Evolutionary conservation across 2,888 invertebrate genomes (phyloP).

Genomic region (Sarcophaga caerulescens): DNA sequence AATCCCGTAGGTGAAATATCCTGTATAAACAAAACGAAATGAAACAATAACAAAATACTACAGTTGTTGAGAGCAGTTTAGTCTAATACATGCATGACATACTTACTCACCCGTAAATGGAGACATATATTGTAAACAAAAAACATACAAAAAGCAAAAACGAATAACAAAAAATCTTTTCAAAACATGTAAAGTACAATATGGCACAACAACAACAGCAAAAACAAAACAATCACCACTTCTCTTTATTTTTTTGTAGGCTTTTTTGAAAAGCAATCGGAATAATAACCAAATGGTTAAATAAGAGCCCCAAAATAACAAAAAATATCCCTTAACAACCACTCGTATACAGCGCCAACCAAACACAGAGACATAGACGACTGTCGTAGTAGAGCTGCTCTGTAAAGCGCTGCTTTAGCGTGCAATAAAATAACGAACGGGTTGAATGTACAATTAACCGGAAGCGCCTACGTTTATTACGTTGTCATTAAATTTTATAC

Average conservation of each 20-base stretch:
- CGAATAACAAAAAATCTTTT: too few species aligned
- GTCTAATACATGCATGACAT: slow-evolving; percentile 29
- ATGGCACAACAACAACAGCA: slow-evolving; percentile 5
- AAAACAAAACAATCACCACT: slow-evolving; percentile 48
- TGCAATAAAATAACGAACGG: slow-evolving; percentile 10
- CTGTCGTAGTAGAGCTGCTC: too few species aligned
- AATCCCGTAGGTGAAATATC: too few species aligned
- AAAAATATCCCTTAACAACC: not conserved
- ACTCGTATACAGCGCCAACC: not conserved
- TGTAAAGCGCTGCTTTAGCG: not conserved
- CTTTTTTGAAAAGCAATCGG: slow-evolving; percentile 57
- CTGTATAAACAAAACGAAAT: too few species aligned
- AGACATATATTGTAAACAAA: not conserved
- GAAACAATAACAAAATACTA: too few species aligned
- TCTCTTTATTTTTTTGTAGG: not conserved
- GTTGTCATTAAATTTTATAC: slow-evolving; percentile 49
- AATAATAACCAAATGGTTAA: slow-evolving; percentile 63
- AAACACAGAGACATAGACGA: not conserved
- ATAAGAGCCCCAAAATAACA: slow-evolving; percentile 19
- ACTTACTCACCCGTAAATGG: not conserved
- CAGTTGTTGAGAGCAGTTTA: not conserved
- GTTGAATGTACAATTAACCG: slow-evolving; percentile 58
- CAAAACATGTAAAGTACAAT: not conserved
- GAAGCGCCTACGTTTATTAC: slow-evolving; percentile 26
- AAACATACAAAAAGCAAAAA: not conserved